Evolutionary conservation across 2,797 vertebrate genomes (phyloP), one percentile per base, ranked within the genome.

Genomic region (Monodelphis domestica): DNA sequence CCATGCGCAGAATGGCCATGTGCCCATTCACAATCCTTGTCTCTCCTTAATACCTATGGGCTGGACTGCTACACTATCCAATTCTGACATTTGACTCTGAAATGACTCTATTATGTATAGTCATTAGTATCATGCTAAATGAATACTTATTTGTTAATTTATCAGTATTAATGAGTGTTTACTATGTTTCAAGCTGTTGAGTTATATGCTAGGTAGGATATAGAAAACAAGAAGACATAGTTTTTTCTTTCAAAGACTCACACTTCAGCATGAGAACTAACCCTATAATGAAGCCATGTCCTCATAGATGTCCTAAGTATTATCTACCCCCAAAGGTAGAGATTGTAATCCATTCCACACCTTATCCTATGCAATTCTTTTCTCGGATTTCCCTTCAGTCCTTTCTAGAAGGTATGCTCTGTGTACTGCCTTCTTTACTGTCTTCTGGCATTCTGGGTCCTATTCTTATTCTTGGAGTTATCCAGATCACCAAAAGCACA

Each of bases 51-150:
- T n/a, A n/a, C n/a, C n/a, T n/a, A n/a, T n/a, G n/a, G n/a, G n/a
- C n/a, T n/a, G n/a, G n/a, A n/a, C n/a, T n/a, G n/a, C n/a, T n/a
- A n/a, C n/a, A n/a, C n/a, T 89, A 6, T 88, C n/a, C 50, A 89
- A 87, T 95, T 89, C 70, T 94, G 87, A 96, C 88, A 90, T 30
- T 9, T 38, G 10, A 87, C 14, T 26, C 21, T 78, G 7, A 90
- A 28, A 9, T 38, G 12, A 63, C 14, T 26, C 26, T 87, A 7
- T 91, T 55, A 53, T 1, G 0, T 63, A 2, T 63, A 70, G n/a
- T 78, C n/a, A 45, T 78, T 78, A 78, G 17, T 24, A 78, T n/a
- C 78, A 0, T 51, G 0, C 89, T 21, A 78, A 28, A 45, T 28
- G 91, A 94, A 53, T 55, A 70, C 0, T 24, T 5, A 54, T 87